Conservation (phyloP, 2,888 invertebrate species). For the Limnephilus marmoratus region DNA sequence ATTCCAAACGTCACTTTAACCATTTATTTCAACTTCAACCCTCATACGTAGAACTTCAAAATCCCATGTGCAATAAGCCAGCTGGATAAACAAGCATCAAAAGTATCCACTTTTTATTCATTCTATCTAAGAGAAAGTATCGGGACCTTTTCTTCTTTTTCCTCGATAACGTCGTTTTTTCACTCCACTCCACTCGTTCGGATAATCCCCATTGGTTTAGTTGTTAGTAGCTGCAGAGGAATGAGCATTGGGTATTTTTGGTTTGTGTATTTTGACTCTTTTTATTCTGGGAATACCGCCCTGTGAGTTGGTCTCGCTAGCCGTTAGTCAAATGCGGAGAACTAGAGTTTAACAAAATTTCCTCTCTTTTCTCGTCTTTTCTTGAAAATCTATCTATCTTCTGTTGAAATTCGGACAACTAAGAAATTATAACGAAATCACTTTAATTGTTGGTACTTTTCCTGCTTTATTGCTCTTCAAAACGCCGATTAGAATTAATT, state of each 20-base stretch:
- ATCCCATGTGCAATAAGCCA: not conserved
- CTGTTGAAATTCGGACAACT: not conserved
- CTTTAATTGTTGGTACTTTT: not conserved
- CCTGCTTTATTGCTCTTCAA: not conserved
- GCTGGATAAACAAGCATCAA: not conserved
- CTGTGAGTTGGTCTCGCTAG: not conserved
- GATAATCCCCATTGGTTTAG: not conserved
- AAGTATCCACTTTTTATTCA: slow-evolving; percentile 5
- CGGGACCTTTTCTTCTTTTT: not conserved
- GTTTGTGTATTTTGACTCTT: slow-evolving; percentile 25
- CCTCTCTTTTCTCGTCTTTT: not conserved
- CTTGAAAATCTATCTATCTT: not conserved
- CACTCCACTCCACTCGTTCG: not conserved
- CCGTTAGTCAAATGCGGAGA: not conserved
- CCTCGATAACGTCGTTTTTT: not conserved
- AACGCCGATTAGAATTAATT: not conserved
- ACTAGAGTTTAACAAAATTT: not conserved
- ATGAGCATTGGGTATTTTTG: slow-evolving; percentile 24
- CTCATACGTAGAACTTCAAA: not conserved
- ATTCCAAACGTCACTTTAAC: slow-evolving; percentile 5
- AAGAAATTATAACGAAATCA: not conserved
- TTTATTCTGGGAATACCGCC: slow-evolving; percentile 15
- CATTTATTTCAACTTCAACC: not conserved
- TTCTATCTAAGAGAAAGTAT: not conserved
- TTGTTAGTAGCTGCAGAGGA: not conserved